Base-by-base conservation (phyloP, 2,888 invertebrate genomes). In the Stegophylla sp. region DNA sequence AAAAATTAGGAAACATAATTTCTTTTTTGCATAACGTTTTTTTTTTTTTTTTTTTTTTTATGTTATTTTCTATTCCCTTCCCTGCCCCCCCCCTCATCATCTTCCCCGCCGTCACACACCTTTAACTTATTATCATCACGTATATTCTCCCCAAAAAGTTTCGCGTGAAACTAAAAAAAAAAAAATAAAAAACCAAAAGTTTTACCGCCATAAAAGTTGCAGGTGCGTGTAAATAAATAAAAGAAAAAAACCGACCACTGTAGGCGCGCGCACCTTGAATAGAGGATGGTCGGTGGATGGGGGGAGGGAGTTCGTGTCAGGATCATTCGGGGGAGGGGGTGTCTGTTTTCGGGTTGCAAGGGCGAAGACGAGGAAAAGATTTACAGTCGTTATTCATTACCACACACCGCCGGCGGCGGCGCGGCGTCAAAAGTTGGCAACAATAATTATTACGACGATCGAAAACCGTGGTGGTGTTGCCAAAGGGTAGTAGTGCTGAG, bases 341-440 rank as follows among this genome's bases (percentile, higher is more conserved):
- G 7, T 34, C 7, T 66, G n/a, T n/a, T n/a, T n/a, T n/a, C n/a
- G n/a, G n/a, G n/a, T n/a, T n/a, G n/a, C n/a, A n/a, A n/a, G n/a
- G n/a, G n/a, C n/a, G n/a, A n/a, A n/a, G 13, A n/a, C 10, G 28
- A 23, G 56, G 43, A 71, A 48, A 79, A 79, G 77, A 79, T 79
- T 71, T 71, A 71, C 71, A 34, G 61, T 71, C 79, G 79, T 79
- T 79, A 79, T 79, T 79, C 79, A 79, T 79, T 79, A 79, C 71
- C 61, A 13, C 41, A 20, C 45, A n/a, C n/a, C n/a, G 12, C 20
- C 53, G 53, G 53, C 43, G 43, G 61, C 61, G 26, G 23, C 26
- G 61, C 20, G 53, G 76, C 79, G 71, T 71, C 79, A 79, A 79
- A 69, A 79, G 71, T 79, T 79, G 79, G 79, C 79, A 79, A 71